Evolutionary conservation across 2,113 vertebrate genomes (phyloP), one percentile per base, ranked within the genome.

Genomic region (Thunnus thynnus): DNA sequence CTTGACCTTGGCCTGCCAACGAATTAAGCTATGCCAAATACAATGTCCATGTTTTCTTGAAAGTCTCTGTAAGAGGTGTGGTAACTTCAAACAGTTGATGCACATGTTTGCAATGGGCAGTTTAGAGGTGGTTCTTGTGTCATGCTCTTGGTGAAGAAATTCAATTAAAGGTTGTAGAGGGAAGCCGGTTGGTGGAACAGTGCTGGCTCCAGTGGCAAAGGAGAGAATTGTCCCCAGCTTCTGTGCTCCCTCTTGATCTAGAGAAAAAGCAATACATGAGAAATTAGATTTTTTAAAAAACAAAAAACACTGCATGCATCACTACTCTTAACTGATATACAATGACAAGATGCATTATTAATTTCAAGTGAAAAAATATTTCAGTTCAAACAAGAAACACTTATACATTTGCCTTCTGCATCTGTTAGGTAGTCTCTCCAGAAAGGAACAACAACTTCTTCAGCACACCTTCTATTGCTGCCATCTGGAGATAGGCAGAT

Each of bases 141-240:
- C 18, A 0, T 1, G 2, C 22, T 72, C 20, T 10, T 50, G 8
- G 16, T 76, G 61, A 18, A 65, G 48, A 20, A 76, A 76, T 44
- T 76, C 72, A n/a, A 66, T 6, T 4, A 54, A 41, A 3, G 44
- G 46, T n/a, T 68, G 54, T 22, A 63, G 63, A 27, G 57, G 70
- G 30, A 78, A 81, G 10, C 63, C 56, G 27, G 68, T 17, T 60
- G 78, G 54, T 67, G 63, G 63, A 32, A 74, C 36, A 18, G 1
- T 20, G 32, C 22, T 66, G 17, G 63, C 14, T 20, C 63, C 71
- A 11, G 57, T 78, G 13, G 47, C 32, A 17, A 78, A 78, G 55
- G 47, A 4, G 0, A 70, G 4, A 41, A 78, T 47, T 3, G 3
- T 16, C 3, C 20, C 17, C 27, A 70, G 46, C 54, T 72, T 54